Percentiles rank a stretch among this genome's conserved stretches.
phyloP scores from a whole-genome alignment of 1,140 invertebrate genomes.

The Semibalanus balanoides region DNA sequence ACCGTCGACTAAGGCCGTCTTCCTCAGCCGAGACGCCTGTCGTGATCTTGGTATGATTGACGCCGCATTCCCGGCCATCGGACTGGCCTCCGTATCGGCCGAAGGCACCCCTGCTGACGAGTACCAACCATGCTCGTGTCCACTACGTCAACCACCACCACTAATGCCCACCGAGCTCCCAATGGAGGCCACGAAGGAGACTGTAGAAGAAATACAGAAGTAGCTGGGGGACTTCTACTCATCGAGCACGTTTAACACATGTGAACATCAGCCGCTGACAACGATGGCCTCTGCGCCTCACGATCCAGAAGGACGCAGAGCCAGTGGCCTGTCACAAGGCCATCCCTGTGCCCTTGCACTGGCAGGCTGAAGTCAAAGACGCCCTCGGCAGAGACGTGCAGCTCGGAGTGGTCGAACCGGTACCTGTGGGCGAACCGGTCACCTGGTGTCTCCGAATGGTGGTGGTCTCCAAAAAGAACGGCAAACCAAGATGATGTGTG shows the following conservation, averaged over 20 bases:
- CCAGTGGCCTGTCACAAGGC: slow-evolving; percentile 7
- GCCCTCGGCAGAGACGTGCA: slow-evolving; percentile 6
- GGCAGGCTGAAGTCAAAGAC: slow-evolving; percentile 10
- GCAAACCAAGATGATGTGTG: slow-evolving; percentile 6
- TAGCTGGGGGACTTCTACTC: background rate
- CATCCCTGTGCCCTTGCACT: slow-evolving; percentile 10
- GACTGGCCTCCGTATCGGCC: background rate
- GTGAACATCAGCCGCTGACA: background rate
- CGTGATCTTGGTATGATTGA: background rate
- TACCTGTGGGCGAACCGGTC: slow-evolving; percentile 7
- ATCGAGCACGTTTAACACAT: background rate
- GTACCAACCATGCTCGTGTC: background rate
- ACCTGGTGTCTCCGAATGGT: slow-evolving; percentile 9
- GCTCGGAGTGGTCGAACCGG: slow-evolving; percentile 8
- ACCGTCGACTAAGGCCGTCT: background rate
- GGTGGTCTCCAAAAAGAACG: slow-evolving; percentile 11
- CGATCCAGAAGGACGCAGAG: background rate
- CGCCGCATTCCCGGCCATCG: background rate
- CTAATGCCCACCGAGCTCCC: background rate
- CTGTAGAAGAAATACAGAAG: background rate
- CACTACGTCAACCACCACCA: background rate
- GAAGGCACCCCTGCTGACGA: background rate
- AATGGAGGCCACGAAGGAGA: background rate
- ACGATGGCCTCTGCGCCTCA: background rate
- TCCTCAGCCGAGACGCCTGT: background rate